These are phyloP conservation scores for Aleadryas rufinucha DNA, from an alignment of 2,113 vertebrate genomes.

Conservation along the genomic window DNA sequence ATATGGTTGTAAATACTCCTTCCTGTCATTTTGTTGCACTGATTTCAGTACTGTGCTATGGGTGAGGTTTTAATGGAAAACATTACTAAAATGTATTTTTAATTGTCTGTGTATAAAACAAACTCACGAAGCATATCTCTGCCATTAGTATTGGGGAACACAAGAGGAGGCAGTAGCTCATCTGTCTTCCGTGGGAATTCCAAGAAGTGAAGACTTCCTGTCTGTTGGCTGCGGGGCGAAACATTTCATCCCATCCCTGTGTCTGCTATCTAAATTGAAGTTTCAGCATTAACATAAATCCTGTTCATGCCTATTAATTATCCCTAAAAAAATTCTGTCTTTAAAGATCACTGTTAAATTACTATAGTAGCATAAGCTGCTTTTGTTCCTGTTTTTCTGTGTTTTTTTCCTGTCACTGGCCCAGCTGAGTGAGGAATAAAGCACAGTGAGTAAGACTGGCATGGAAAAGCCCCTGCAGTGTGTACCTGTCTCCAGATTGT, in stretches of 20 bases:
- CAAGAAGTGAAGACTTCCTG: not conserved
- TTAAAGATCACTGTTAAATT: not conserved
- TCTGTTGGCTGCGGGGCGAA: not conserved
- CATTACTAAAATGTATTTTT: not conserved
- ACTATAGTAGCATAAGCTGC: not conserved
- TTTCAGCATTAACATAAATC: not conserved
- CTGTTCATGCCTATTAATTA: not conserved
- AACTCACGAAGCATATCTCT: not conserved
- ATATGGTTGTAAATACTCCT: conserved; percentile 20
- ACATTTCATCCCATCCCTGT: not conserved
- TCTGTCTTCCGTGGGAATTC: not conserved
- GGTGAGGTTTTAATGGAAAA: not conserved
- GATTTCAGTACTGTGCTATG: not conserved
- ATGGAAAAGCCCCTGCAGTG: not conserved
- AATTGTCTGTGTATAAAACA: not conserved
- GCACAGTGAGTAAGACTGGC: not conserved
- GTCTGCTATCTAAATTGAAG: not conserved
- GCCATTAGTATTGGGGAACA: not conserved
- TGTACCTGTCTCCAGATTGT: not conserved
- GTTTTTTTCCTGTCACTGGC: not conserved
- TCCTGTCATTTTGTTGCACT: not conserved
- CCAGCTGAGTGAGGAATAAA: not conserved
- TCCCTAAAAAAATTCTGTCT: not conserved
- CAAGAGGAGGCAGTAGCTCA: not conserved
- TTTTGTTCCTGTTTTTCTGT: not conserved